Conservation (phyloP, 2,797 vertebrate genomes). For the Tangara arthus region DNA sequence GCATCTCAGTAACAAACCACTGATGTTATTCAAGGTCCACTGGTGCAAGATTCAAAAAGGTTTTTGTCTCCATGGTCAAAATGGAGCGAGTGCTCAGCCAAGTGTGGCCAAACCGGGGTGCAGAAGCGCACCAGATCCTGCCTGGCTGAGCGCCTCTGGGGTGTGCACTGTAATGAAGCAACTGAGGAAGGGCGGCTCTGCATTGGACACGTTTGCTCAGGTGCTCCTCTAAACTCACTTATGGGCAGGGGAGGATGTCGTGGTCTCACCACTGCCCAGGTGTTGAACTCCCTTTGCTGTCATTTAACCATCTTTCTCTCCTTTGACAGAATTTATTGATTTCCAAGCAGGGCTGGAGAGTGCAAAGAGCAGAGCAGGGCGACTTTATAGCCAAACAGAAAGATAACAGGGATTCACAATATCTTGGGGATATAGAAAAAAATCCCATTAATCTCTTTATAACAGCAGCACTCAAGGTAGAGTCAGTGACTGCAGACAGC, state of each 20-base stretch:
- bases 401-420: neutral
- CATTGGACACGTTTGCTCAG: conserved; percentile 80
- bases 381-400: neutral
- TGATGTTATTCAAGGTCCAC: conserved; percentile 59
- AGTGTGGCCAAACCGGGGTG: conserved; percentile 84
- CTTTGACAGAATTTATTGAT: neutral
- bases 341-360: neutral
- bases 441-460: neutral
- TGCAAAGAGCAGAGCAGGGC: neutral
- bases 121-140: conserved; percentile 88
- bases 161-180: conserved; percentile 80
- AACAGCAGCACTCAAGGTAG: neutral
- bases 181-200: conserved; percentile 86
- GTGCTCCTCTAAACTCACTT: conserved; percentile 43
- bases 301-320: neutral
- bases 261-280: neutral
- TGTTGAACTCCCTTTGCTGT: neutral
- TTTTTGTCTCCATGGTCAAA: conserved; percentile 88
- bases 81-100: conserved; percentile 88
- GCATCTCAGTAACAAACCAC: neutral
- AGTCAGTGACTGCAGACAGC: neutral
- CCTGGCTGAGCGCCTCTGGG: conserved; percentile 71
- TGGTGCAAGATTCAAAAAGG: conserved; percentile 59
- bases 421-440: neutral
- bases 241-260: neutral